Evolutionary conservation across 2,888 invertebrate genomes (phyloP).

Genomic region (Eupeodes luniger): DNA sequence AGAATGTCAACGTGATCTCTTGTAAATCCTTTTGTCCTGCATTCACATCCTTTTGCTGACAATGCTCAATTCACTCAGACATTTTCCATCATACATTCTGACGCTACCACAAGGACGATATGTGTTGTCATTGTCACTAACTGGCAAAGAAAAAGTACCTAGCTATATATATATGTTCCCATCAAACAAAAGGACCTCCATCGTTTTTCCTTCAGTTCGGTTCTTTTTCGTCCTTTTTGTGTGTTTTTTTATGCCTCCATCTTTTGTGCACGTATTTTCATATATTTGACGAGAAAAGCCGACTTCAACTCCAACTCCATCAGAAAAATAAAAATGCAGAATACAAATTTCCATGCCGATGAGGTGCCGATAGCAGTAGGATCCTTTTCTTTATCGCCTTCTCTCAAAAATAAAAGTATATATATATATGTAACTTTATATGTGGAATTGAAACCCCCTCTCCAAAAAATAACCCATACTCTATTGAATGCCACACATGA

Average conservation of each 20-base stretch:
- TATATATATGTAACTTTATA: background rate
- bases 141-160: slow-evolving; percentile 54
- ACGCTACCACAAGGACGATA: slow-evolving; percentile 8
- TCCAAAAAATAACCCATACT: background rate
- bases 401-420: slow-evolving; percentile 58
- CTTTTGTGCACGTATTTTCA: slow-evolving; percentile 71
- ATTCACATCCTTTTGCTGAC: slow-evolving; percentile 39
- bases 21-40: slow-evolving; percentile 58
- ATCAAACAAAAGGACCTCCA: slow-evolving; percentile 54
- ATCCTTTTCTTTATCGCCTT: slow-evolving; percentile 65
- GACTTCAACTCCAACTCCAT: slow-evolving; percentile 19
- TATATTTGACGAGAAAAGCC: slow-evolving; percentile 71
- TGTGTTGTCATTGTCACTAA: slow-evolving; percentile 50
- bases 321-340: slow-evolving; percentile 23
- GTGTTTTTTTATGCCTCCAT: slow-evolving; percentile 56
- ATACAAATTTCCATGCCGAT: slow-evolving; percentile 67
- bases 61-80: slow-evolving; percentile 36
- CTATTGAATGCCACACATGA: slow-evolving; percentile 78
- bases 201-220: background rate
- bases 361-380: slow-evolving; percentile 73
- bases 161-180: slow-evolving; percentile 12
- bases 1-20: slow-evolving; percentile 55
- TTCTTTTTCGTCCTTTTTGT: slow-evolving; percentile 45
- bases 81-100: background rate
- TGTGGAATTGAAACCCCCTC: background rate